Evolutionary conservation across 1,140 invertebrate species (phyloP).

Genomic region (Lordiphosa clarofinis): DNA sequence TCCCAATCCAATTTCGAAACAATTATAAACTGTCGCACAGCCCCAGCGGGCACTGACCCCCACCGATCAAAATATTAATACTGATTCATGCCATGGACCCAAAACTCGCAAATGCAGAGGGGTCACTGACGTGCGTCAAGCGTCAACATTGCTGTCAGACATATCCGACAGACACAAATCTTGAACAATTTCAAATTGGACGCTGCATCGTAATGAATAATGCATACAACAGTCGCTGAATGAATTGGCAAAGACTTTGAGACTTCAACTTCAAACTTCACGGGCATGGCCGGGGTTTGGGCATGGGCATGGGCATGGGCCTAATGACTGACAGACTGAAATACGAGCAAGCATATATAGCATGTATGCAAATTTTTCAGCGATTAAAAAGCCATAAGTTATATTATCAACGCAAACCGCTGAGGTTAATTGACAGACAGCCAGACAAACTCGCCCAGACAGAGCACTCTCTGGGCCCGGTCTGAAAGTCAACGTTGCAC

Average conservation of each 20-base stretch:
- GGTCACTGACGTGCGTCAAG: slow-evolving; percentile 47
- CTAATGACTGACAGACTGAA: slow-evolving; percentile 48
- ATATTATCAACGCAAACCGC: slow-evolving; percentile 72
- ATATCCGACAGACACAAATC: slow-evolving; percentile 54
- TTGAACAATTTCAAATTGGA: slow-evolving; percentile 20
- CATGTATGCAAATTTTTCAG: slow-evolving; percentile 60
- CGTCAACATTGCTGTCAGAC: slow-evolving; percentile 37
- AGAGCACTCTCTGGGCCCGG: slow-evolving; percentile 14
- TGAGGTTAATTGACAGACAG: slow-evolving; percentile 73
- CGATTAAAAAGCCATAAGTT: slow-evolving; percentile 75
- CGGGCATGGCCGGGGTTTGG: slow-evolving; percentile 14
- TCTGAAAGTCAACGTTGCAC: slow-evolving; percentile 47
- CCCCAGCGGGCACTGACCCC: slow-evolving; percentile 59
- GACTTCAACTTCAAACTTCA: slow-evolving; percentile 42
- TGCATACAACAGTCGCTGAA: slow-evolving; percentile 36
- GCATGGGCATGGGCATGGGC: slow-evolving; percentile 21
- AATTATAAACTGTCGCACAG: slow-evolving; percentile 68
- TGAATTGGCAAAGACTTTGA: slow-evolving; percentile 27
- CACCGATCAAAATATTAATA: slow-evolving; percentile 16
- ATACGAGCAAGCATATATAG: slow-evolving; percentile 46
- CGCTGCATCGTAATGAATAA: slow-evolving; percentile 52
- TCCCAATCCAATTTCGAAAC: slow-evolving; percentile 28
- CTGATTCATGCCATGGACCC: slow-evolving; percentile 37
- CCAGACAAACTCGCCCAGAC: slow-evolving; percentile 62
- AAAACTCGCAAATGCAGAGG: slow-evolving; percentile 20